phyloP scores from a whole-genome alignment of 2,797 vertebrate genomes.

The Chanos chanos region DNA sequence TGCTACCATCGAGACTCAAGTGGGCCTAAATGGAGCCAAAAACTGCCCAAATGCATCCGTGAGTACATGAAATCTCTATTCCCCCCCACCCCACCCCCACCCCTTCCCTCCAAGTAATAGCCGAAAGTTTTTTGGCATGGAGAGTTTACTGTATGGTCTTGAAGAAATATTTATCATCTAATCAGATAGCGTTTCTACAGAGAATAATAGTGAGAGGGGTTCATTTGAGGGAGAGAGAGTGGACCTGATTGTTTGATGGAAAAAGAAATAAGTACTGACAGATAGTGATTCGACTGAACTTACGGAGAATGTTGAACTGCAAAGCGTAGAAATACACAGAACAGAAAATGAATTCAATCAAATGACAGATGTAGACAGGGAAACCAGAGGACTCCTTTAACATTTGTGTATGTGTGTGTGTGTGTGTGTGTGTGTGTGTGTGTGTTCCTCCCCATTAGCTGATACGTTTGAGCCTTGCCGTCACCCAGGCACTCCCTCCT shows the following conservation, averaged over 20 bases:
- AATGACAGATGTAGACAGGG: not conserved
- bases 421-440: not conserved
- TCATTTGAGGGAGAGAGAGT: too few relatives aligned
- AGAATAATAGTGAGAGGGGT: too few relatives aligned
- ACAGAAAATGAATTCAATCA: too few relatives aligned
- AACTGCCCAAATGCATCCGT: constrained; percentile 86
- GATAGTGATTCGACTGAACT: too few relatives aligned
- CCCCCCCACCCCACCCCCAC: not conserved
- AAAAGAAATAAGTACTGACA: too few relatives aligned
- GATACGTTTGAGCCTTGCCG: constrained; percentile 83
- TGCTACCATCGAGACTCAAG: constrained; percentile 82
- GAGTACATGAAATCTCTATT: constrained; percentile 53
- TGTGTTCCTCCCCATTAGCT: constrained; percentile 68
- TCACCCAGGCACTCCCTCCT: constrained; percentile 81
- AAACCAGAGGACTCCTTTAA: not conserved
- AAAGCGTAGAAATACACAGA: too few relatives aligned
- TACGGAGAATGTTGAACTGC: too few relatives aligned
- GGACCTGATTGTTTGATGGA: too few relatives aligned
- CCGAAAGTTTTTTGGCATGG: too few relatives aligned
- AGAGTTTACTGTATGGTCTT: not conserved
- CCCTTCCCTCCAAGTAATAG: too few relatives aligned
- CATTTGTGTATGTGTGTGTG: not conserved
- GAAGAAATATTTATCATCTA: not conserved
- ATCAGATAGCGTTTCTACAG: too few relatives aligned
- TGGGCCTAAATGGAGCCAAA: constrained; percentile 89